Evolutionary conservation across 2,888 invertebrate species (phyloP), one percentile per base, ranked within the genome.

Genomic region (Cactoblastis cactorum): DNA sequence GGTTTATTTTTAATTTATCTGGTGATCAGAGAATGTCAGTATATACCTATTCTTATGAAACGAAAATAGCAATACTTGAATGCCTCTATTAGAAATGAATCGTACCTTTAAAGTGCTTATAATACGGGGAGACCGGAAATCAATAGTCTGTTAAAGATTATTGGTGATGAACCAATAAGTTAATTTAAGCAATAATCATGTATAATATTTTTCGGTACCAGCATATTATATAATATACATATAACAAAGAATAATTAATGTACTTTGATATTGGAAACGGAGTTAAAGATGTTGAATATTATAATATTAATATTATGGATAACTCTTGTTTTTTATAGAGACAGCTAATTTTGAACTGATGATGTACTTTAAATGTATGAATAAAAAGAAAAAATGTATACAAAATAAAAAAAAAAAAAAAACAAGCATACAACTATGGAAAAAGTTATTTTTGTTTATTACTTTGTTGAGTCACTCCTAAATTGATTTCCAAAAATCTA

Each of bases 261-360:
- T 51, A 55, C 50, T 54, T 28, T 53, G 52, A 50, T 54, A 56
- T 58, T 52, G 39, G n/a, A 51, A 50, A 56, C 54, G 56, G 61
- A 61, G 61, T 61, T 56, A 58, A 58, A 53, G 57, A 64, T 62
- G 63, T 68, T 65, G 45, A 62, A 60, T 56, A 61, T 63, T 63
- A 59, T 66, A 62, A 64, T n/a, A n/a, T 59, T 57, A 59, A 56
- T 63, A 62, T 63, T 67, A 65, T 66, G 61, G 67, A 68, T 67
- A 67, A 63, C 59, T 58, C 55, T 63, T 68, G 63, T 69, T 71
- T 71, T 71, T 63, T 68, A 64, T 71, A 62, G 71, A 70, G 65
- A 67, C 63, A 65, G 65, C 64, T 69, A 62, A 61, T 67, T 66
- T 65, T 53, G 63, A 69, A 69, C 63, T 66, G 64, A 64, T 62